Base-by-base conservation (phyloP, 2,797 vertebrate genomes). In the Orestias chungarensis region DNA sequence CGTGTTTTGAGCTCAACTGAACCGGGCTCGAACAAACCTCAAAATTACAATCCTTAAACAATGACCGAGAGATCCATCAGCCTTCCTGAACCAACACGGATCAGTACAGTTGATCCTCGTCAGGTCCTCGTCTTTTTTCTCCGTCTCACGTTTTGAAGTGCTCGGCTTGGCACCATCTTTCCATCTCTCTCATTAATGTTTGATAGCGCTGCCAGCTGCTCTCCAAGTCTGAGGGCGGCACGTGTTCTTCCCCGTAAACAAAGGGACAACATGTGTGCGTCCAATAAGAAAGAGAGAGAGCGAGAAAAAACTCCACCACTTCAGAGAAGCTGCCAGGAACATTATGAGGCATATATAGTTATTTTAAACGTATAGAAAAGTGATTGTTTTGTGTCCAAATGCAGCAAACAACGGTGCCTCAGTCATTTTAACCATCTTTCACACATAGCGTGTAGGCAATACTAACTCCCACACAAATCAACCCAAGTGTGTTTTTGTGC, bases 131-230 rank as follows among this genome's bases (percentile, higher is more conserved):
- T 55, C 64, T 73, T 72, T 42, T n/a, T 55, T 54, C 59, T 75
- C 73, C 35, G 70, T 64, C 80, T 84, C 75, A 40, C 59, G 67
- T 55, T 73, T 76, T 78, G 49, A 79, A 66, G 86, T 76, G n/a
- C 73, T 73, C 65, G 68, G 71, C 85, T 88, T 82, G 79, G 64
- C 62, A 59, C 86, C 4, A 35, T 79, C 89, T 90, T 83, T 87
- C 84, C 83, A 79, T 89, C 85, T 73, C 90, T 93, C 87, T 93
- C 90, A 93, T 94, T 88, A 94, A 94, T 93, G 90, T 93, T 94
- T 93, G 89, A 94, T 92, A 85, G 71, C 44, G 88, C 86, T 84
- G 90, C 87, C 91, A 92, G 89, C 92, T 90, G 91, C 85, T 87
- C 88, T 87, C 87, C 75, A 80, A 83, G 87, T 88, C 80, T 85